phyloP scores from a whole-genome alignment of 2,113 vertebrate species.

The Oncorhynchus nerka region DNA sequence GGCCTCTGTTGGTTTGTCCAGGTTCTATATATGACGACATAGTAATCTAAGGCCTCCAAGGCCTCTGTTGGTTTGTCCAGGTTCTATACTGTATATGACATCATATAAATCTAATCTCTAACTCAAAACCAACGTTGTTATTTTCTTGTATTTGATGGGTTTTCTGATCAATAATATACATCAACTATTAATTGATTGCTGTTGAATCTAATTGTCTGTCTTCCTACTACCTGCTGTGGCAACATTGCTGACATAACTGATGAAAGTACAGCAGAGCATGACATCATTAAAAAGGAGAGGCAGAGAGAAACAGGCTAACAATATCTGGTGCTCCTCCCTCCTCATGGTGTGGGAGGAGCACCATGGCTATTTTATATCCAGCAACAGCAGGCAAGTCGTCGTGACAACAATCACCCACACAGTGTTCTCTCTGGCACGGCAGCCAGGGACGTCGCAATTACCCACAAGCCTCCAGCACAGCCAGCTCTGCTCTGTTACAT shows the following conservation, averaged over 20 bases:
- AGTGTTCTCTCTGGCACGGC: neutral
- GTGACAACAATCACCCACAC: neutral
- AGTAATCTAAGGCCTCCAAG: no score
- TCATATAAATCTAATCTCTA: neutral
- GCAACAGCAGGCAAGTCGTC: constrained; percentile 2
- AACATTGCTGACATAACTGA: no score
- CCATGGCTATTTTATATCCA: neutral
- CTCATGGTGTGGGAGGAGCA: neutral
- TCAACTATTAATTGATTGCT: no score
- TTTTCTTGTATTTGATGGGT: neutral
- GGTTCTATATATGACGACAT: neutral
- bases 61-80: no score
- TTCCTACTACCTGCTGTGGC: no score
- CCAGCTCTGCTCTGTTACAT: constrained; percentile 36
- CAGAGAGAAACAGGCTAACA: neutral
- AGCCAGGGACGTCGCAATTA: constrained; percentile 37
- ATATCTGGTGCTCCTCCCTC: no score
- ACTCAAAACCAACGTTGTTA: neutral
- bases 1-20: no score
- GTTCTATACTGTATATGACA: no score
- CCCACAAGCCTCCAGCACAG: constrained; percentile 14
- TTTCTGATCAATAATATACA: neutral
- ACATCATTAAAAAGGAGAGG: neutral
- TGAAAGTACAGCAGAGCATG: no score
- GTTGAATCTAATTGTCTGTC: no score